A percentile compares a stretch with the other conserved stretches of the same genome.
phyloP scores from a whole-genome alignment of 2,888 invertebrate species.

The Leptarthrus brevirostris region DNA sequence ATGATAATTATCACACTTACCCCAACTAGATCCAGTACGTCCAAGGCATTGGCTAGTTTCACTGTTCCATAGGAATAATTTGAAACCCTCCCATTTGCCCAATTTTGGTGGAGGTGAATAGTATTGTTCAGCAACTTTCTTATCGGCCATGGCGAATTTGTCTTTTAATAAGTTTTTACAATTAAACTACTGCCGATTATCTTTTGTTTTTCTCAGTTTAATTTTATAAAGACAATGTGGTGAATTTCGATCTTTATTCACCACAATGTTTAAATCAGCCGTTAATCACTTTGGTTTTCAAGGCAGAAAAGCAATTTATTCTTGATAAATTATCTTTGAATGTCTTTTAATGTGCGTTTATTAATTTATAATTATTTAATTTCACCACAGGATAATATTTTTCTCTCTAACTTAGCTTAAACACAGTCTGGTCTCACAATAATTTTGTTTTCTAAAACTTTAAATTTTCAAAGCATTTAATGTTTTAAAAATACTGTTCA shows the following conservation, averaged over 20 bases:
- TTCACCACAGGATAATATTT: neutral
- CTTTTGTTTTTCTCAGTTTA: slow-evolving; percentile 2
- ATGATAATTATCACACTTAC: slow-evolving; percentile 72
- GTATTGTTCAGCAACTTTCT: slow-evolving; percentile 80
- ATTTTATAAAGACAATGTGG: slow-evolving; percentile 3
- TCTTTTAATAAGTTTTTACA: slow-evolving; percentile 54
- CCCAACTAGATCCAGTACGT: slow-evolving; percentile 93
- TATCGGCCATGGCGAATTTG: slow-evolving; percentile 75
- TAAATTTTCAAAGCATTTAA: neutral
- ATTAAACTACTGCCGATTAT: slow-evolving; percentile 45
- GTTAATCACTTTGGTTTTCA: slow-evolving; percentile 39
- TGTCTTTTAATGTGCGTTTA: neutral
- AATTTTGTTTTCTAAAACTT: slow-evolving; percentile 2
- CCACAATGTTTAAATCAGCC: slow-evolving; percentile 27
- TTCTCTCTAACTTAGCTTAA: neutral
- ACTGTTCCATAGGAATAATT: slow-evolving; percentile 89
- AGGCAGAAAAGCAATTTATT: slow-evolving; percentile 12
- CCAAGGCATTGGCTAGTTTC: slow-evolving; percentile 93
- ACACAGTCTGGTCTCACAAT: slow-evolving; percentile 28
- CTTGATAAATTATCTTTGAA: neutral
- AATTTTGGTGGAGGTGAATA: slow-evolving; percentile 84
- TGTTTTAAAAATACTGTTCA: neutral
- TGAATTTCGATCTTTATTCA: slow-evolving; percentile 27
- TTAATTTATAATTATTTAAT: neutral
- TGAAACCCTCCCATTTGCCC: slow-evolving; percentile 87